Percentiles rank a stretch among this genome's conserved stretches.
These are phyloP conservation scores for Ectobius pallidus DNA, from an alignment of 2,888 invertebrate genomes.

Conservation along the genomic window DNA sequence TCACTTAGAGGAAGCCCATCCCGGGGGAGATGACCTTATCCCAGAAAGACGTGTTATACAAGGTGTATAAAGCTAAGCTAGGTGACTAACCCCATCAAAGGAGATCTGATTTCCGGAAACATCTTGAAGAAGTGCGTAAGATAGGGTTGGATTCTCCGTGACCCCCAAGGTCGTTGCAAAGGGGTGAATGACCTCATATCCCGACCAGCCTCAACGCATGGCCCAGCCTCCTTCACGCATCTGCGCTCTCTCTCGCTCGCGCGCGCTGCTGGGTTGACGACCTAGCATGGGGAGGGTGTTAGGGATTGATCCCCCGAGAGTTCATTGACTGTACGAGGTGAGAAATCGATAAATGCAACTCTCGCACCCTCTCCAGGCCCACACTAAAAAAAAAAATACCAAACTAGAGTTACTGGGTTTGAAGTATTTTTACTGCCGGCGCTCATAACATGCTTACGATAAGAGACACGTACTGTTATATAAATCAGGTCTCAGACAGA, in stretches of 20 bases:
- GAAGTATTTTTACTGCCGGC: no score
- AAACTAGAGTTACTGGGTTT: no score
- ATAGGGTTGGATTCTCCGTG: conserved; percentile 9
- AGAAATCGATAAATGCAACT: not conserved
- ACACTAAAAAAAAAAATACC: no score
- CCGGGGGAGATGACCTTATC: not conserved
- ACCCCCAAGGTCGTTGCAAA: conserved; percentile 24
- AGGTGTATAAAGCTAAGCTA: not conserved
- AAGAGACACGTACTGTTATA: no score
- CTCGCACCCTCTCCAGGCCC: no score
- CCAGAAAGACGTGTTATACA: not conserved
- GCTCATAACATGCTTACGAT: no score
- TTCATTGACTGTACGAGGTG: conserved; percentile 15
- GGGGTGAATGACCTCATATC: conserved; percentile 15
- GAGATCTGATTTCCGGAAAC: not conserved
- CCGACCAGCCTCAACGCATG: conserved; percentile 24
- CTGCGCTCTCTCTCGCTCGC: not conserved
- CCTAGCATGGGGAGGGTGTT: not conserved
- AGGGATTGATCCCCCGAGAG: not conserved
- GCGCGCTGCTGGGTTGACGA: conserved; percentile 19
- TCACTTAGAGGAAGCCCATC: no score
- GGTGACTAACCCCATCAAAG: not conserved
- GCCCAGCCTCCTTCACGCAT: not conserved
- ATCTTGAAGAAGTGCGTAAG: no score
- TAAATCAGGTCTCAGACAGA: no score